Evolutionary conservation across 2,888 invertebrate genomes (phyloP).

Genomic region (Agrotis segetum): DNA sequence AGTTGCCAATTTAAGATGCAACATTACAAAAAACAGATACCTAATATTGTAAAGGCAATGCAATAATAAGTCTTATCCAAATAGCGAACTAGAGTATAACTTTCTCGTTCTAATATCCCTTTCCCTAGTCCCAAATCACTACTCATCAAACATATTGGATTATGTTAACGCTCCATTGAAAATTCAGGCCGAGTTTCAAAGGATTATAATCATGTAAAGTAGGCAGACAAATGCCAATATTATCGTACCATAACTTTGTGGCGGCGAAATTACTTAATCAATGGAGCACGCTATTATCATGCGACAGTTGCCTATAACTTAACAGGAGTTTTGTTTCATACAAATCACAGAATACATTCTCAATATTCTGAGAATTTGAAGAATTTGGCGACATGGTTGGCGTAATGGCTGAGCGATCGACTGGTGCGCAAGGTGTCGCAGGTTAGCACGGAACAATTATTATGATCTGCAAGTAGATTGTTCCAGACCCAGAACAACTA

Average conservation of each 20-base stretch:
- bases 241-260: conserved; percentile 28
- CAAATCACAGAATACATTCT: background rate
- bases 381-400: no score
- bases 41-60: no score
- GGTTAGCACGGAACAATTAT: no score
- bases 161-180: conserved; percentile 9
- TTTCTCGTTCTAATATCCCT: background rate
- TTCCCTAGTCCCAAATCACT: conserved; percentile 4
- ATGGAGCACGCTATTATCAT: background rate
- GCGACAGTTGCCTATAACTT: background rate
- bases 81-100: background rate
- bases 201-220: conserved; percentile 29
- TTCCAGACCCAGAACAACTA: no score
- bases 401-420: no score
- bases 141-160: conserved; percentile 12
- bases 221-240: conserved; percentile 17
- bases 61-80: background rate
- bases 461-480: no score
- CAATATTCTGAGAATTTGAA: no score
- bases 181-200: conserved; percentile 6
- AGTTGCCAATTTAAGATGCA: no score
- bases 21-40: no score
- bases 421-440: no score
- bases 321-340: background rate
- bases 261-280: conserved; percentile 25